A percentile compares a stretch with the other conserved stretches of the same genome.
Conservation (phyloP, 2,113 vertebrate species). For the Planiliza haematocheilus region DNA sequence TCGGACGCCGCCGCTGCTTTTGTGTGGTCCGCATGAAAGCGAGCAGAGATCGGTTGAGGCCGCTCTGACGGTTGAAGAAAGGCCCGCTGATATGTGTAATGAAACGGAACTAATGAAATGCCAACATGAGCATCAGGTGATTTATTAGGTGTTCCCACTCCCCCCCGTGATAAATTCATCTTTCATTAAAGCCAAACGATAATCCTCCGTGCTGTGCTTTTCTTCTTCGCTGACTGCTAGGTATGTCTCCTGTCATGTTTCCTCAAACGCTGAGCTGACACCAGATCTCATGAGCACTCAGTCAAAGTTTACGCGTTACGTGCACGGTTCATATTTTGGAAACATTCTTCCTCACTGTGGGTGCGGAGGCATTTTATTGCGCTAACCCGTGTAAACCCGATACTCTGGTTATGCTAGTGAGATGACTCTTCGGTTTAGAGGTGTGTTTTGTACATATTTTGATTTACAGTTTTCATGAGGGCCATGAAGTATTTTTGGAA, state of each 20-base stretch:
- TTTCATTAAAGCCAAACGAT: conserved; percentile 37
- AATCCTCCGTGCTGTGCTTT: conserved; percentile 25
- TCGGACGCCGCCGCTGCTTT: neutral
- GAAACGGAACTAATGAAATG: conserved; percentile 68
- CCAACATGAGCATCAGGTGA: conserved; percentile 55
- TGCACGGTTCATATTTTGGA: no score
- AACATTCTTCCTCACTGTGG: neutral
- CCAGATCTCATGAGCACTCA: neutral
- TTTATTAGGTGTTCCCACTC: conserved; percentile 48
- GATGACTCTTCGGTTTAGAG: no score
- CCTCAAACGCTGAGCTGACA: conserved; percentile 5
- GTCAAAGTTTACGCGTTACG: neutral
- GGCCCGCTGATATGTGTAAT: conserved; percentile 51
- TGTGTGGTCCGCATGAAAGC: conserved; percentile 15
- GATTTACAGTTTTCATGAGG: no score
- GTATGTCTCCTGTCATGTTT: conserved; percentile 6
- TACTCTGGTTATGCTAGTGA: neutral
- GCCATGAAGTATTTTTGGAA: no score
- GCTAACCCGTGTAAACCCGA: neutral
- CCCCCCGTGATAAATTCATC: conserved; percentile 44
- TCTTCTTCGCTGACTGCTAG: conserved; percentile 4
- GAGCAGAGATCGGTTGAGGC: conserved; percentile 3
- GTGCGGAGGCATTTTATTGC: neutral
- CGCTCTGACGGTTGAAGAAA: conserved; percentile 53
- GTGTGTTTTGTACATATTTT: no score